phyloP scores from a whole-genome alignment of 2,113 vertebrate species.

The Oreamnos americanus region DNA sequence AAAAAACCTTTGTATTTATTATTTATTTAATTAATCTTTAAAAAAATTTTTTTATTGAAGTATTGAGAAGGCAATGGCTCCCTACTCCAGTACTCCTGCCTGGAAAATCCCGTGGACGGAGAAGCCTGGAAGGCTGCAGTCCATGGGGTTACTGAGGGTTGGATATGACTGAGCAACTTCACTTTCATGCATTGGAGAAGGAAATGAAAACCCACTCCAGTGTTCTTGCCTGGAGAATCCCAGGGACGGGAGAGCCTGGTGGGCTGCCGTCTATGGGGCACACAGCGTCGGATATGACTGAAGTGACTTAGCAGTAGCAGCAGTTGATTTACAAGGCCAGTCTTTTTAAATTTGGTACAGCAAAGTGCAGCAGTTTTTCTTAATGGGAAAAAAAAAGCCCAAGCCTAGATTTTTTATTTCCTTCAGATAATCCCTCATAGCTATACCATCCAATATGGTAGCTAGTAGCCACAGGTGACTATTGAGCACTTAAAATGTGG shows the following conservation, averaged over 20 bases:
- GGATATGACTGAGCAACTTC: too few relatives aligned
- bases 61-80: background rate
- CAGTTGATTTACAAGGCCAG: background rate
- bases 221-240: too few relatives aligned
- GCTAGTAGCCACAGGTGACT: background rate
- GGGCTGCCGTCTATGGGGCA: too few relatives aligned
- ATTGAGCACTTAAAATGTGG: background rate
- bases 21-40: background rate
- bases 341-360: background rate
- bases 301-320: too few relatives aligned
- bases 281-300: too few relatives aligned
- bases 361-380: background rate
- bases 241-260: too few relatives aligned
- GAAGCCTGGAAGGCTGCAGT: too few relatives aligned
- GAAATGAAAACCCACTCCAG: too few relatives aligned
- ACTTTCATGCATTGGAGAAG: too few relatives aligned
- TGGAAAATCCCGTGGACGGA: too few relatives aligned
- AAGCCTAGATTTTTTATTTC: background rate
- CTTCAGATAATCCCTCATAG: background rate
- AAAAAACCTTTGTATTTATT: background rate
- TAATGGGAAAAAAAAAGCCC: background rate
- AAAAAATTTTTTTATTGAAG: background rate
- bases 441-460: background rate
- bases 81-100: too few relatives aligned
- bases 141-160: too few relatives aligned